Evolutionary conservation across 2,888 invertebrate genomes (phyloP).

Genomic region (Acanthoscelides obtectus): DNA sequence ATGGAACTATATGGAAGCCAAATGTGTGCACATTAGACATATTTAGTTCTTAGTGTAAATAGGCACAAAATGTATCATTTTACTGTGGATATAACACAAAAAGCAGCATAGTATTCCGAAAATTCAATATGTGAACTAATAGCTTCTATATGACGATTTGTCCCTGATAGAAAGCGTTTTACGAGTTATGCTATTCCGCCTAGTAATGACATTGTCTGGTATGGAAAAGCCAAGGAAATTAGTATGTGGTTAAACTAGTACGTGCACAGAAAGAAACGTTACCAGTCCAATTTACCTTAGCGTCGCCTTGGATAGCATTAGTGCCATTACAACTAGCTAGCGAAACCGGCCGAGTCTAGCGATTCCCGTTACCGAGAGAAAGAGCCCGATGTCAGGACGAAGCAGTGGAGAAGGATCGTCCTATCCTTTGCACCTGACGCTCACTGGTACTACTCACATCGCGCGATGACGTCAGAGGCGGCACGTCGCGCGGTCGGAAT

Average conservation of each 20-base stretch:
- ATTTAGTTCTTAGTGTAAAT: too few species aligned
- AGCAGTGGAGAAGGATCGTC: not conserved
- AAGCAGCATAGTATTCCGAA: too few species aligned
- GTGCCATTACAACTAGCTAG: not conserved
- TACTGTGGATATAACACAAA: too few species aligned
- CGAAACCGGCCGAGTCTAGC: not conserved
- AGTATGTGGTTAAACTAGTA: not conserved
- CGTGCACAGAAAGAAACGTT: not conserved
- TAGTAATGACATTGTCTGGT: too few species aligned
- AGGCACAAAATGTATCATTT: too few species aligned
- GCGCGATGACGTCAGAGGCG: not conserved
- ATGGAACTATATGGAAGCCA: too few species aligned
- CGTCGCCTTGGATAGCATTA: not conserved
- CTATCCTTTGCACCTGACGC: not conserved
- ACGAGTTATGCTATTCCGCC: too few species aligned
- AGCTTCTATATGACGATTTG: too few species aligned
- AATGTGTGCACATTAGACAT: too few species aligned
- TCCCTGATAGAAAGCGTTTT: too few species aligned
- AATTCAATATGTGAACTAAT: too few species aligned
- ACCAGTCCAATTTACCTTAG: not conserved
- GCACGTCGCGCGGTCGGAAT: conserved; percentile 17
- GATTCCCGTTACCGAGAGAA: not conserved
- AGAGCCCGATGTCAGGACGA: not conserved
- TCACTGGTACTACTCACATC: not conserved
- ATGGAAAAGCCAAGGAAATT: not conserved